These are phyloP conservation scores for Neocrepidodera transversa DNA, from an alignment of 2,888 invertebrate genomes.

Conservation along the genomic window DNA sequence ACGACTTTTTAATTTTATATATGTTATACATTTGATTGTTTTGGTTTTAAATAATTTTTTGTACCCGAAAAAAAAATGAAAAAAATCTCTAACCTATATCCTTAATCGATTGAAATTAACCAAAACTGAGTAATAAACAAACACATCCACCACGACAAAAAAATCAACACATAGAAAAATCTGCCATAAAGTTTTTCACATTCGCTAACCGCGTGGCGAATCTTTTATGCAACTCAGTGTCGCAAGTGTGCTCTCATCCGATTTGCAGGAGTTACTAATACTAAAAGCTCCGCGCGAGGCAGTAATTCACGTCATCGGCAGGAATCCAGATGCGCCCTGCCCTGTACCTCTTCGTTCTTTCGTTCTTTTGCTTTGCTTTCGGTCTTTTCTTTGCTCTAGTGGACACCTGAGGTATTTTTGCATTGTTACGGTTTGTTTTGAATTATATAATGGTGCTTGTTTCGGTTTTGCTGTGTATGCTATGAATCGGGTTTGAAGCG, in stretches of 20 bases:
- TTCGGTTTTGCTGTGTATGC: background rate
- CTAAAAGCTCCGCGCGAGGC: constrained; percentile 27
- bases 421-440: background rate
- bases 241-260: constrained; percentile 36
- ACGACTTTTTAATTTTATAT: too few relatives aligned
- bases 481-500: too few relatives aligned
- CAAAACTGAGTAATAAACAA: constrained; percentile 2
- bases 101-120: too few relatives aligned
- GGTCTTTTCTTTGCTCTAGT: background rate
- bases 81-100: too few relatives aligned
- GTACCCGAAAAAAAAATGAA: too few relatives aligned
- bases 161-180: background rate
- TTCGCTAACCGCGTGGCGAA: constrained; percentile 40
- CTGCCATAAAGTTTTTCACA: background rate
- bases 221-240: constrained; percentile 28
- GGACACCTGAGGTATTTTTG: constrained; percentile 9
- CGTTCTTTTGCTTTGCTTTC: constrained; percentile 8
- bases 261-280: constrained; percentile 44
- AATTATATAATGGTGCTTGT: constrained; percentile 2
- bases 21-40: too few relatives aligned
- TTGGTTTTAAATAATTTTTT: too few relatives aligned
- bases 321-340: constrained; percentile 44
- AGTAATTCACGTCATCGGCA: constrained; percentile 32
- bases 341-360: constrained; percentile 24
- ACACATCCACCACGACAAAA: background rate